phyloP scores from a whole-genome alignment of 2,888 invertebrate species.

The Orgyia antiqua region DNA sequence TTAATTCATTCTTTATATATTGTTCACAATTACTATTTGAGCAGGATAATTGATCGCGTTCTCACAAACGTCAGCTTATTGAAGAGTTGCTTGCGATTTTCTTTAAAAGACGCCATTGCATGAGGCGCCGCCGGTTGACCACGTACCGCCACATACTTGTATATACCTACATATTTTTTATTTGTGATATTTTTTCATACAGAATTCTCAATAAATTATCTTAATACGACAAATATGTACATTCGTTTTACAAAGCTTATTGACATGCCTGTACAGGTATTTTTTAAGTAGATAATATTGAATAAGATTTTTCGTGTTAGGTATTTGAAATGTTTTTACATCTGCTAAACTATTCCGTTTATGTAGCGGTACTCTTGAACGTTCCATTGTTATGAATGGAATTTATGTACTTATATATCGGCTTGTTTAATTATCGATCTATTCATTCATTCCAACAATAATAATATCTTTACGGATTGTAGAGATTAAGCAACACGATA shows the following conservation, averaged over 20 bases:
- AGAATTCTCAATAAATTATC: slow-evolving; percentile 52
- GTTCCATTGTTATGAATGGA: slow-evolving; percentile 27
- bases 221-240: slow-evolving; percentile 64
- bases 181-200: slow-evolving; percentile 39
- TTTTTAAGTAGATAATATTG: slow-evolving; percentile 36
- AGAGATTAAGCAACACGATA: too few relatives aligned
- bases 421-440: slow-evolving; percentile 14
- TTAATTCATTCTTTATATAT: slow-evolving; percentile 66
- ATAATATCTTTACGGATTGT: too few relatives aligned
- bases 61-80: slow-evolving; percentile 72
- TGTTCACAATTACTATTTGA: slow-evolving; percentile 74
- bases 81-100: slow-evolving; percentile 65
- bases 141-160: slow-evolving; percentile 40
- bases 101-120: slow-evolving; percentile 47
- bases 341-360: slow-evolving; percentile 41
- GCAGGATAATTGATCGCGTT: slow-evolving; percentile 74
- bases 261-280: slow-evolving; percentile 42
- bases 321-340: slow-evolving; percentile 47
- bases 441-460: too few relatives aligned
- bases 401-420: slow-evolving; percentile 16
- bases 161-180: slow-evolving; percentile 38
- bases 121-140: slow-evolving; percentile 44
- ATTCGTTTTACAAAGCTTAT: slow-evolving; percentile 46
- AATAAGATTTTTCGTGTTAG: slow-evolving; percentile 32
- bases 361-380: slow-evolving; percentile 42